A percentile compares a stretch with the other conserved stretches of the same genome.
Conservation (phyloP, 2,113 vertebrate species). For the Vulpes vulpes region DNA sequence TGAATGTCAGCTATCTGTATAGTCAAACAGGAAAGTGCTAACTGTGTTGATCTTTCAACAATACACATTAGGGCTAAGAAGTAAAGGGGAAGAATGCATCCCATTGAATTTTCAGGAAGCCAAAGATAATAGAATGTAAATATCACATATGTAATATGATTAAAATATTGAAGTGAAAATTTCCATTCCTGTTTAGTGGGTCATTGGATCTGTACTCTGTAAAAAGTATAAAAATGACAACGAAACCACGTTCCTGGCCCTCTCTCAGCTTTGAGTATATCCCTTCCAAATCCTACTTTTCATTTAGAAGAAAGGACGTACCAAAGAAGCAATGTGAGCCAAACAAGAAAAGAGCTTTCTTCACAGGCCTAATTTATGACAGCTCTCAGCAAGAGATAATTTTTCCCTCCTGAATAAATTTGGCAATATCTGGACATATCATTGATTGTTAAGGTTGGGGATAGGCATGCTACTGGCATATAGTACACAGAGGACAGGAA, state of each 20-base stretch:
- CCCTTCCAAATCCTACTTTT: neutral
- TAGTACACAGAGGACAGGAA: neutral
- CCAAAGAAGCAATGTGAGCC: neutral
- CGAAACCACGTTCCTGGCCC: neutral
- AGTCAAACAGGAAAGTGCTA: neutral
- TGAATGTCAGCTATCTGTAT: neutral
- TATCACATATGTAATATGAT: neutral
- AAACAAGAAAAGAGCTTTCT: neutral
- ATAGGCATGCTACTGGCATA: neutral
- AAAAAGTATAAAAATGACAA: neutral
- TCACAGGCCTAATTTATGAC: neutral
- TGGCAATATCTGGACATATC: neutral
- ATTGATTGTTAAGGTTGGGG: neutral
- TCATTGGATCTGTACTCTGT: neutral
- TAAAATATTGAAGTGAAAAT: conserved; percentile 4
- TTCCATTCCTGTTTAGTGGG: neutral
- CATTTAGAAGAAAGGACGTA: neutral
- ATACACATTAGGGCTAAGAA: neutral
- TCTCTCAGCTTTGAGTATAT: neutral
- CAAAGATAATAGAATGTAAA: neutral
- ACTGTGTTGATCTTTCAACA: neutral
- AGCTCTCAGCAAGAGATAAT: neutral
- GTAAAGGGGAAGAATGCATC: neutral
- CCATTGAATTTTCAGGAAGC: conserved; percentile 25
- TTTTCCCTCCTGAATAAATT: neutral